Conservation (phyloP, 2,113 vertebrate genomes). For the Orcinus orca region DNA sequence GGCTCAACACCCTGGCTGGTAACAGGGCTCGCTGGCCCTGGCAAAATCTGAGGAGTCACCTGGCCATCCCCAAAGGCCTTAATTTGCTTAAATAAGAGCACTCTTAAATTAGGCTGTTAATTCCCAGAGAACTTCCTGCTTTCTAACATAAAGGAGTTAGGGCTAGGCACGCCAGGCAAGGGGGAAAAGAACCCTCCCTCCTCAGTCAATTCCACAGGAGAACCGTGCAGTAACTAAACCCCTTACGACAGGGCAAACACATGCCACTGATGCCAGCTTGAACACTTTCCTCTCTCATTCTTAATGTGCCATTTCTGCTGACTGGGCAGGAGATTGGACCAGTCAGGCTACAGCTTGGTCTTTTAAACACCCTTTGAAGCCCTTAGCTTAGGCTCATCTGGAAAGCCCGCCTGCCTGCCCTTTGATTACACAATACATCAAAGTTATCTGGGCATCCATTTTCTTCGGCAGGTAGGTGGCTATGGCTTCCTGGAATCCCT, state of each 20-base stretch:
- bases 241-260: background rate
- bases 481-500: constrained; percentile 55
- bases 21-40: background rate
- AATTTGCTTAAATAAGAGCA: constrained; percentile 5
- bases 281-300: constrained; percentile 37
- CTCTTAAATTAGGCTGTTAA: background rate
- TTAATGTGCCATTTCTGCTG: constrained; percentile 44
- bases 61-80: constrained; percentile 12
- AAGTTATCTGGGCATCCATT: constrained; percentile 9
- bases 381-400: constrained; percentile 44
- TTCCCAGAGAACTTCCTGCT: constrained; percentile 12
- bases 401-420: constrained; percentile 4
- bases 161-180: background rate
- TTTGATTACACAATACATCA: constrained; percentile 49
- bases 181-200: background rate
- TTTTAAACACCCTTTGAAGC: constrained; percentile 58
- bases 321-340: constrained; percentile 18
- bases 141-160: background rate
- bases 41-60: constrained; percentile 31
- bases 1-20: constrained; percentile 21
- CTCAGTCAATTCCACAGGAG: background rate
- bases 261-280: background rate
- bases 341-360: background rate
- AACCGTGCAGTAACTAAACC: constrained; percentile 3
- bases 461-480: background rate